These are phyloP conservation scores for Sitobion miscanthi DNA, from an alignment of 1,140 invertebrate genomes.

Conservation along the genomic window DNA sequence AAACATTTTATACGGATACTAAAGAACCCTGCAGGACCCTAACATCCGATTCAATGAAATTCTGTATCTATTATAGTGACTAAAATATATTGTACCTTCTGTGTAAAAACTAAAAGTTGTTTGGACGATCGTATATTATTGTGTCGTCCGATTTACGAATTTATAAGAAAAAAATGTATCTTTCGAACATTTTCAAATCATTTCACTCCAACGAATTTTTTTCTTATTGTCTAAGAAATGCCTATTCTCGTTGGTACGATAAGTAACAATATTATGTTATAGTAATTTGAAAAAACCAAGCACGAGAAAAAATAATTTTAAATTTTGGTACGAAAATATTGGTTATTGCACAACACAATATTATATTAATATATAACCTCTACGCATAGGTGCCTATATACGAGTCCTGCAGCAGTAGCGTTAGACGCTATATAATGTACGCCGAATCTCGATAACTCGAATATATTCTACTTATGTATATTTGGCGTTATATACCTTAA, in stretches of 20 bases:
- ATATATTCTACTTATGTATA: too few species aligned
- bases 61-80: not conserved
- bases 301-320: not conserved
- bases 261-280: not conserved
- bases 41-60: constrained; percentile 1
- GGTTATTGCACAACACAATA: not conserved
- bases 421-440: not conserved
- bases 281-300: not conserved
- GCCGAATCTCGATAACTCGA: too few species aligned
- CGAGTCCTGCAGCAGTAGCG: not conserved
- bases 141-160: not conserved
- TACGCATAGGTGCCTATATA: not conserved
- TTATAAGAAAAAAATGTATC: not conserved
- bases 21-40: not conserved
- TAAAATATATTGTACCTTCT: not conserved
- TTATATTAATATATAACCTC: not conserved
- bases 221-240: not conserved
- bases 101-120: not conserved
- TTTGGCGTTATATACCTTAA: too few species aligned
- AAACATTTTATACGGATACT: not conserved
- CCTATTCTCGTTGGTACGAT: not conserved
- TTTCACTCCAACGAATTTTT: not conserved
- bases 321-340: not conserved
- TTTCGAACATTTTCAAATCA: not conserved
- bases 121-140: not conserved